Evolutionary conservation across 2,797 vertebrate genomes (phyloP).

Genomic region (Nothura maculosa): DNA sequence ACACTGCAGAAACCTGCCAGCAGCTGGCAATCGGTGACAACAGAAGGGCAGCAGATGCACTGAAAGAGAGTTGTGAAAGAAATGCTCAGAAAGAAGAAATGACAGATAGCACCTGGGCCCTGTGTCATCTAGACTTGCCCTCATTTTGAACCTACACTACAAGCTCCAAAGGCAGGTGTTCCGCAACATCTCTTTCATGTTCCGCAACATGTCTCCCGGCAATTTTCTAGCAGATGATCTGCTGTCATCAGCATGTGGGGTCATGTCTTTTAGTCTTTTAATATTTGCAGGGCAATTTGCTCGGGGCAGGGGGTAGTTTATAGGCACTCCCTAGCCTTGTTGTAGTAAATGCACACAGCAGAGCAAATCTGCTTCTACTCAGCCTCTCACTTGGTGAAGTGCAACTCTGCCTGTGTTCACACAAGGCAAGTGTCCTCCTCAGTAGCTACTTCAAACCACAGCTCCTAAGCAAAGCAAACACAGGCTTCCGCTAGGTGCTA

Average conservation of each 20-base stretch:
- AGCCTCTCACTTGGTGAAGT: background rate
- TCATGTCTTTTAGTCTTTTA: background rate
- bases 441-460: background rate
- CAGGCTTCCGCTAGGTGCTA: background rate
- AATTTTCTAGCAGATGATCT: background rate
- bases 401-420: background rate
- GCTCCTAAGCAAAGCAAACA: background rate
- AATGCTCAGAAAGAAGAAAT: background rate
- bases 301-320: background rate
- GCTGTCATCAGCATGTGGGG: background rate
- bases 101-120: background rate
- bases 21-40: background rate
- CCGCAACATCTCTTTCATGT: background rate
- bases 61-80: background rate
- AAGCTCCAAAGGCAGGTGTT: background rate
- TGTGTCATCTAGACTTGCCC: background rate
- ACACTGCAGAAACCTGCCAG: background rate
- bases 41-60: background rate
- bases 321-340: background rate
- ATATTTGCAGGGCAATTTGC: background rate
- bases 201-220: too few species aligned
- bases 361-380: background rate
- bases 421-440: rapidly evolving
- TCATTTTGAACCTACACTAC: background rate
- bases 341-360: background rate